Base-by-base conservation (phyloP, 1,140 invertebrate species). In the Leptonema lineaticorne region DNA sequence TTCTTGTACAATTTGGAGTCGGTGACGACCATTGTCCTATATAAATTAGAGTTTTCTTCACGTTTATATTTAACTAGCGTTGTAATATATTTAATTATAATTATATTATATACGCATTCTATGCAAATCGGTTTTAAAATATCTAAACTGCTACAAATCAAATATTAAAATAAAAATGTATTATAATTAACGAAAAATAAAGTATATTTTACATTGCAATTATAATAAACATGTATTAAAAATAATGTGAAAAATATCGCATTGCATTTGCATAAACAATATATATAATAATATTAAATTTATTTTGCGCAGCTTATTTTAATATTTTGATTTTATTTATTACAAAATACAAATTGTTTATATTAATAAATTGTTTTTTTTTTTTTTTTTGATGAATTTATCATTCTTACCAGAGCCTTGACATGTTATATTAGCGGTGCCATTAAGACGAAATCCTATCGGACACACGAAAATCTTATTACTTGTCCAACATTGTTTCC, bases 1-100 rank as follows among this genome's bases (percentile, higher is more conserved):
- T 90, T 68, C 87, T 83, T 74, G 87, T 85, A 77, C 92, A 93
- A 37, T 77, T 84, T 7, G 92, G 91, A n/a, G 87, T 81, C 14
- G 82, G 77, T 8, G 85, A 81, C 59, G 91, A 93, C 92, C 92
- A 93, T 78, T 87, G 87, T 45, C 90, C 90, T 91, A 74, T 4
- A 76, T 41, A 41, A 41, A 41, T 14, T 41, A 4, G 16, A 41
- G 16, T 4, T 41, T n/a, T 41, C 11, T 41, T 4, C 30, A 33
- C 30, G n/a, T n/a, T n/a, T n/a, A n/a, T n/a, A n/a, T n/a, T n/a
- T n/a, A n/a, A n/a, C n/a, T n/a, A n/a, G n/a, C n/a, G n/a, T n/a
- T n/a, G n/a, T n/a, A n/a, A n/a, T n/a, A n/a, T n/a, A n/a, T n/a
- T n/a, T n/a, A n/a, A n/a, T n/a, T n/a, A n/a, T n/a, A n/a, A n/a